Evolutionary conservation across 1,140 invertebrate species (phyloP).

Genomic region (Teleogryllus occipitalis): DNA sequence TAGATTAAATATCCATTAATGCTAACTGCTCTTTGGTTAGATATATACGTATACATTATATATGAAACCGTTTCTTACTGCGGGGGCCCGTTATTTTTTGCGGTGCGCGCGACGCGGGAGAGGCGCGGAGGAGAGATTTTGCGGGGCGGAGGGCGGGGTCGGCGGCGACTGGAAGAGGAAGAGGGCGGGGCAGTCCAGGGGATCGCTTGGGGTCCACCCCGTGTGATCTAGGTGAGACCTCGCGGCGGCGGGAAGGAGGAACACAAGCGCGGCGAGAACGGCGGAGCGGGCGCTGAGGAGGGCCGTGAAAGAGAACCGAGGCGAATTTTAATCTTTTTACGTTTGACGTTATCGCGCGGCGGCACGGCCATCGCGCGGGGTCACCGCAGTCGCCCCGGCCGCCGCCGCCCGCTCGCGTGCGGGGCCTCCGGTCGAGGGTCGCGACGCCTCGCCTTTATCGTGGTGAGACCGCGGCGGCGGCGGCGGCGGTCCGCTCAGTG

Average conservation of each 20-base stretch:
- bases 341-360: conserved; percentile 13
- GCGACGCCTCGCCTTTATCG: too few species aligned
- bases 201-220: too few species aligned
- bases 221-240: too few species aligned
- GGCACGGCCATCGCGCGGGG: too few species aligned
- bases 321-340: conserved; percentile 15
- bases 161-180: background rate
- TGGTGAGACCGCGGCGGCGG: too few species aligned
- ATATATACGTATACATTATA: conserved; percentile 11
- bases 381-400: background rate
- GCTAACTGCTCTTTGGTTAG: conserved; percentile 20
- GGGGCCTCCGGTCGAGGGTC: background rate
- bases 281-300: background rate
- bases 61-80: conserved; percentile 15
- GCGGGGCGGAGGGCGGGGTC: background rate
- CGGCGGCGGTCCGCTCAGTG: too few species aligned
- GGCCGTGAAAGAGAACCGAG: background rate
- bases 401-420: too few species aligned
- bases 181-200: background rate
- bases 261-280: background rate
- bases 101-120: background rate
- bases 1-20: conserved; percentile 27
- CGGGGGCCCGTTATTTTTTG: background rate
- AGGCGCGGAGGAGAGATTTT: background rate
- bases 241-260: background rate